Conservation (phyloP, 2,888 invertebrate genomes). For the Folsomia candida region DNA sequence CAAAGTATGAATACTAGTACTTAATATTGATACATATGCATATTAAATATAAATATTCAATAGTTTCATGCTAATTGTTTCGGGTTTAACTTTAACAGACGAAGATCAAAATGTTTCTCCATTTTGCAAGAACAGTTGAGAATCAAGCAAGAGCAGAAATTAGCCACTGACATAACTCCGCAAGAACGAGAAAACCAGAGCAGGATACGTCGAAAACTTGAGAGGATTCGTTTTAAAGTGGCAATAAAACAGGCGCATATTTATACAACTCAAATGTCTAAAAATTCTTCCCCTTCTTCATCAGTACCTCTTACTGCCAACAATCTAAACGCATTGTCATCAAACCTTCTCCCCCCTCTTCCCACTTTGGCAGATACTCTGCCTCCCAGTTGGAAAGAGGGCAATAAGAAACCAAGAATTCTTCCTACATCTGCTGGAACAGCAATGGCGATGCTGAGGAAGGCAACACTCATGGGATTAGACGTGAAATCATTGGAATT, state of each 20-base stretch:
- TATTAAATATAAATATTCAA: not conserved
- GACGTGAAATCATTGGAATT: conserved; percentile 77
- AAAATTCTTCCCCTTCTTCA: not conserved
- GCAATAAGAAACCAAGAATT: conserved; percentile 82
- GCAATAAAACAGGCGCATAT: conserved; percentile 34
- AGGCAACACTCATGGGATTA: conserved; percentile 87
- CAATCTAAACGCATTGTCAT: not conserved
- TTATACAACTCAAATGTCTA: not conserved
- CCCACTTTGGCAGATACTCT: not conserved
- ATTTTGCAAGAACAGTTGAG: conserved; percentile 46
- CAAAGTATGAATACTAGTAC: conserved; percentile 56
- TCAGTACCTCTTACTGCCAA: not conserved
- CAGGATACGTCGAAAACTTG: conserved; percentile 75
- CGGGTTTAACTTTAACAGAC: conserved; percentile 23
- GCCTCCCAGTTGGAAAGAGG: conserved; percentile 24
- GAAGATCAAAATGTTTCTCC: conserved; percentile 35
- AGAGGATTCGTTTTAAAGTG: conserved; percentile 74
- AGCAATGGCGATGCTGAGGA: conserved; percentile 73
- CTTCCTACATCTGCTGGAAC: conserved; percentile 88
- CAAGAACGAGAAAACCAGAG: conserved; percentile 34
- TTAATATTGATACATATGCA: not conserved
- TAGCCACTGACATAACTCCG: conserved; percentile 27
- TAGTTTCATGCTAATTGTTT: not conserved
- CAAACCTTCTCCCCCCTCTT: not conserved
- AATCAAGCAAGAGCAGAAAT: conserved; percentile 39